Evolutionary conservation across 2,888 invertebrate species (phyloP).

Genomic region (Clunio marinus): DNA sequence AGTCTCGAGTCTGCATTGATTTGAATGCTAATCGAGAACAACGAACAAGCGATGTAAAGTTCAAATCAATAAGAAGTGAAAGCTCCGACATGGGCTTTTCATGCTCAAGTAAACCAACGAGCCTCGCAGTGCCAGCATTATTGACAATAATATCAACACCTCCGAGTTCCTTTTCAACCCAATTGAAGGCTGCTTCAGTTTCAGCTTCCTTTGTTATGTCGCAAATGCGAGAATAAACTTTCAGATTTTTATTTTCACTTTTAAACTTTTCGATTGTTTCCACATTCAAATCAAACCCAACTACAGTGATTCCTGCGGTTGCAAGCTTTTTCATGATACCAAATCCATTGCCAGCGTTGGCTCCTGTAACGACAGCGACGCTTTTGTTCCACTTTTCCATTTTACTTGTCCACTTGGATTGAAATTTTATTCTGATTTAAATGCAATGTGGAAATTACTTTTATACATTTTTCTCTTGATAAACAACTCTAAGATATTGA

Average conservation of each 20-base stretch:
- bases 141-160: conserved; percentile 22
- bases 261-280: conserved; percentile 26
- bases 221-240: neutral
- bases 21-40: conserved; percentile 20
- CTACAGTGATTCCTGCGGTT: neutral
- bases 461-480: too few species aligned
- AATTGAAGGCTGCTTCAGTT: neutral
- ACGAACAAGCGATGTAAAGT: conserved; percentile 14
- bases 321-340: conserved; percentile 14
- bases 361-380: conserved; percentile 25
- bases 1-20: conserved; percentile 9
- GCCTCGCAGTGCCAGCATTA: neutral
- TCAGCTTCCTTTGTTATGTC: conserved; percentile 15
- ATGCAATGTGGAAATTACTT: too few species aligned
- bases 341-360: conserved; percentile 17
- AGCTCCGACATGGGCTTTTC: conserved; percentile 7
- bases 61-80: conserved; percentile 12
- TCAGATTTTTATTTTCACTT: neutral
- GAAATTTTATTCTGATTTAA: too few species aligned
- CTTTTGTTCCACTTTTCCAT: conserved; percentile 28
- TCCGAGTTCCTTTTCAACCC: conserved; percentile 22
- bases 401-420: too few species aligned
- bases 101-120: neutral
- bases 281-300: conserved; percentile 9
- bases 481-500: too few species aligned